Conservation (phyloP, 2,113 vertebrate species). For the Zosterops pallidus region DNA sequence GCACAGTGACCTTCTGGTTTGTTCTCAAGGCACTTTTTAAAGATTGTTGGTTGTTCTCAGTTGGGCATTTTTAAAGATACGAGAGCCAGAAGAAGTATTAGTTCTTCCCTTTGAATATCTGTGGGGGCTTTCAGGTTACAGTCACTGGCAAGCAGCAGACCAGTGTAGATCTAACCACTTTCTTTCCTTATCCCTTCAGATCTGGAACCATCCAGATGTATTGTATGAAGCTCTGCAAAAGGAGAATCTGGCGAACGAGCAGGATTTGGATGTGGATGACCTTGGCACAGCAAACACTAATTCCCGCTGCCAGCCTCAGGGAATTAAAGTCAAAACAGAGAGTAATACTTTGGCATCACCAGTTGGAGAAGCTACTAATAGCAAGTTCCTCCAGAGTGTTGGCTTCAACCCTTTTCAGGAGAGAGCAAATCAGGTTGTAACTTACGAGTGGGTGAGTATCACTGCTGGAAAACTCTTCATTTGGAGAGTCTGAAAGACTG, state of each 20-base stretch:
- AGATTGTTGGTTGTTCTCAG: background rate
- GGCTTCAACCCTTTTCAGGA: slow-evolving; percentile 89
- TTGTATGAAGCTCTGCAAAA: slow-evolving; percentile 95
- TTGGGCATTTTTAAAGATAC: background rate
- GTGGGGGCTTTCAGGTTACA: background rate
- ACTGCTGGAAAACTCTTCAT: background rate
- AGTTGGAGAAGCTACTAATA: slow-evolving; percentile 81
- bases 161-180: background rate
- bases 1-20: background rate
- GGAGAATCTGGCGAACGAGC: slow-evolving; percentile 92
- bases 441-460: slow-evolving; percentile 94
- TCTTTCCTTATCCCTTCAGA: slow-evolving; percentile 73
- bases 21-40: background rate
- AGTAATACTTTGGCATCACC: slow-evolving; percentile 76
- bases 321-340: slow-evolving; percentile 86
- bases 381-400: slow-evolving; percentile 83
- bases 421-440: slow-evolving; percentile 93
- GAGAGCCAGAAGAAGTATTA: background rate
- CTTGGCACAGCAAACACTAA: slow-evolving; percentile 79
- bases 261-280: slow-evolving; percentile 96
- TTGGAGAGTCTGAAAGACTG: background rate
- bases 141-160: background rate
- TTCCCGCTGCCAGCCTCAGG: slow-evolving; percentile 83
- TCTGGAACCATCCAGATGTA: slow-evolving; percentile 99
- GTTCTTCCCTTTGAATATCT: background rate